phyloP scores from a whole-genome alignment of 2,113 vertebrate genomes.

The Polyodon spathula region DNA sequence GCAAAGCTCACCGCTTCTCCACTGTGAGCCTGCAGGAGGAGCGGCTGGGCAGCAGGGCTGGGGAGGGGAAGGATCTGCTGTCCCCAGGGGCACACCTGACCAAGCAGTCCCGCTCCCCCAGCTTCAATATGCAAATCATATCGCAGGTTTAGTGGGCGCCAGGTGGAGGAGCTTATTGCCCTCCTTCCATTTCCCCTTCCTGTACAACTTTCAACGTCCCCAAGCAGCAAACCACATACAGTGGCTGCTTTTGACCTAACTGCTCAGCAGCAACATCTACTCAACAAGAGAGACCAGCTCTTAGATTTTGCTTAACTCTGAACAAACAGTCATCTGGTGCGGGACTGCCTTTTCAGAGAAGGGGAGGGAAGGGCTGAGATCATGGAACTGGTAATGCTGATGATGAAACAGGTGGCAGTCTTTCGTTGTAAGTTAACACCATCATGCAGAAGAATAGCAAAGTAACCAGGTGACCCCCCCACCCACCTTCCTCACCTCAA shows the following conservation, averaged over 20 bases:
- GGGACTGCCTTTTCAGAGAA: too few relatives aligned
- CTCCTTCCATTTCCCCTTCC: constrained; percentile 5
- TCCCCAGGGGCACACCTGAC: constrained; percentile 77
- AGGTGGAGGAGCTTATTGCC: not conserved
- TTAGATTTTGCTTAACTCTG: too few relatives aligned
- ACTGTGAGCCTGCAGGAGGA: constrained; percentile 92
- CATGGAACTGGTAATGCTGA: too few relatives aligned
- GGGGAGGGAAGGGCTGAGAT: too few relatives aligned
- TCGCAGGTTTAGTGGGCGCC: constrained; percentile 77
- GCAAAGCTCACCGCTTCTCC: constrained; percentile 76
- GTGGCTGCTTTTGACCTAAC: not conserved
- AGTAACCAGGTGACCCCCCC: too few relatives aligned
- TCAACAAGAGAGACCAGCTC: too few relatives aligned
- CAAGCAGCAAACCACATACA: not conserved
- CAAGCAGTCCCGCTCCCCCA: constrained; percentile 93
- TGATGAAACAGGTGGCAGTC: too few relatives aligned
- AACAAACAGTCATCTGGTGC: too few relatives aligned
- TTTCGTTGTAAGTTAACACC: too few relatives aligned
- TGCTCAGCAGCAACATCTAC: too few relatives aligned
- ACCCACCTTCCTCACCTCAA: not conserved
- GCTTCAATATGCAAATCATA: constrained; percentile 99
- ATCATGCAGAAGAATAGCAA: too few relatives aligned
- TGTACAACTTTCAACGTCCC: not conserved
- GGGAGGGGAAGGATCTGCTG: constrained; percentile 72
- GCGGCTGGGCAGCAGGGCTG: constrained; percentile 61